Percentiles rank a stretch among this genome's conserved stretches.
Evolutionary conservation across 2,113 vertebrate species (phyloP).

Genomic region (Pristiophorus japonicus): DNA sequence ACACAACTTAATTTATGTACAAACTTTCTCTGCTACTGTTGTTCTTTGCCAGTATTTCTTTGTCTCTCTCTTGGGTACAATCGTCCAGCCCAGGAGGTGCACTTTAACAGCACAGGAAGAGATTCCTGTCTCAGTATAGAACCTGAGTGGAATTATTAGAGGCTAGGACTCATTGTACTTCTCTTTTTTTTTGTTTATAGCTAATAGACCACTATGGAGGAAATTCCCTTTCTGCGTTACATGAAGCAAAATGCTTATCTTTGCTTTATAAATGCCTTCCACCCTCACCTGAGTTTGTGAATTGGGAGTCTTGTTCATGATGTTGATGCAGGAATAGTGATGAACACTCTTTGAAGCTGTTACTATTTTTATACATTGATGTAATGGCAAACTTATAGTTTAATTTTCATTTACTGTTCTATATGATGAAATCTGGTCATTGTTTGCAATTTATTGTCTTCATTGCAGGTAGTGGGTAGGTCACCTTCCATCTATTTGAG

Average conservation of each 20-base stretch:
- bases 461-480: neutral
- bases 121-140: neutral
- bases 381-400: neutral
- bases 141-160: neutral
- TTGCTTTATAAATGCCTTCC: neutral
- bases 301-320: neutral
- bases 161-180: neutral
- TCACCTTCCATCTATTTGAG: neutral
- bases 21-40: conserved; percentile 27
- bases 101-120: neutral
- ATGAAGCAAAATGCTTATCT: neutral
- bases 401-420: too few relatives aligned
- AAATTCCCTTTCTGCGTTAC: neutral
- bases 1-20: neutral
- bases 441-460: neutral
- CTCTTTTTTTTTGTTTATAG: neutral
- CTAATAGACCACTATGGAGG: neutral
- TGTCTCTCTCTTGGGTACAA: neutral
- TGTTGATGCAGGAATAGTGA: neutral
- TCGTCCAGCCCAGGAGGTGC: neutral
- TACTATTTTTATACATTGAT: neutral
- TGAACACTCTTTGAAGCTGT: neutral
- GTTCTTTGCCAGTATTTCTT: neutral
- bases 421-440: neutral
- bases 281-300: neutral